Evolutionary conservation across 2,888 invertebrate genomes (phyloP).

Genomic region (Ophion costatus): DNA sequence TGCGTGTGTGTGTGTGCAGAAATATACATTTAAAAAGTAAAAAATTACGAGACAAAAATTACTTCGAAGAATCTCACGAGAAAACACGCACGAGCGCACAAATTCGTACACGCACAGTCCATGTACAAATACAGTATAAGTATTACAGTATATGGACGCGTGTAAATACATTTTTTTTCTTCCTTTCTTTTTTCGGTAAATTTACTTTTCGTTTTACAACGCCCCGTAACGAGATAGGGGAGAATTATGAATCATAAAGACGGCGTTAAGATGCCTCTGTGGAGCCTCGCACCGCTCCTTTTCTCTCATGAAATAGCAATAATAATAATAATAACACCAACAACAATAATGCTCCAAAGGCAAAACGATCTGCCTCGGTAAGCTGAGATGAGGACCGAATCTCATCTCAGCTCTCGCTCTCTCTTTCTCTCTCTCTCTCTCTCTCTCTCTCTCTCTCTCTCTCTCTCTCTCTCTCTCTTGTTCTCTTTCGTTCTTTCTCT

Average conservation of each 20-base stretch:
- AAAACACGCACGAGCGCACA: not conserved
- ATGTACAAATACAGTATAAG: constrained; percentile 5
- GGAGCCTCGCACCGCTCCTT: constrained; percentile 36
- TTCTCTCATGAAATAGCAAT: constrained; percentile 59
- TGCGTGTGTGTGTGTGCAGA: not conserved
- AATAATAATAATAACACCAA: constrained; percentile 36
- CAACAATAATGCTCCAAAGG: constrained; percentile 39
- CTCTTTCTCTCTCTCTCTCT: constrained; percentile 25
- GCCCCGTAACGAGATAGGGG: constrained; percentile 62
- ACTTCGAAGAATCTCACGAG: constrained; percentile 32
- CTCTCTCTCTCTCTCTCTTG: constrained; percentile 5
- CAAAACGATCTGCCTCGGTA: constrained; percentile 45
- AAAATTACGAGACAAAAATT: too few species aligned
- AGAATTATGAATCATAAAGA: constrained; percentile 67
- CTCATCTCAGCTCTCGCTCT: constrained; percentile 15
- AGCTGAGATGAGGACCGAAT: constrained; percentile 52
- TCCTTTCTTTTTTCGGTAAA: constrained; percentile 18
- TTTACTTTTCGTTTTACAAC: constrained; percentile 54
- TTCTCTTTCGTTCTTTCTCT: not conserved
- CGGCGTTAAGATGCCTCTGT: constrained; percentile 64
- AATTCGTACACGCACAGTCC: not conserved
- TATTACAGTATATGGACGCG: constrained; percentile 33
- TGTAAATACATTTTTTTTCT: constrained; percentile 33
- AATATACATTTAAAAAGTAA: constrained; percentile 12
- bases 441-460: constrained; percentile 10